Evolutionary conservation across 2,888 invertebrate genomes (phyloP).

Genomic region (Phortica okadai): DNA sequence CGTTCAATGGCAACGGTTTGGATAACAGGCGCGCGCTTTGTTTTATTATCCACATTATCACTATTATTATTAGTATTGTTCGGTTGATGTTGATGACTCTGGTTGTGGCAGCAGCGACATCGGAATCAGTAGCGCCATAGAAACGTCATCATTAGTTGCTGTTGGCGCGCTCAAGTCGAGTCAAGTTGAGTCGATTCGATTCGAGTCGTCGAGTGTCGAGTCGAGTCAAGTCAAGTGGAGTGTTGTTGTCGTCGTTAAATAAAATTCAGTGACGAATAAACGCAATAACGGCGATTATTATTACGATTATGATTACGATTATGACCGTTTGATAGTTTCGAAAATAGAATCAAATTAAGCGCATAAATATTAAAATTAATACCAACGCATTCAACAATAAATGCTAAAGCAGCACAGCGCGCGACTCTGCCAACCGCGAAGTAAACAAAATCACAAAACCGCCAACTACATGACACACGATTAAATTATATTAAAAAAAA

Average conservation of each 20-base stretch:
- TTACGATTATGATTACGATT: slow-evolving; percentile 50
- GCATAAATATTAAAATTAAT: slow-evolving; percentile 34
- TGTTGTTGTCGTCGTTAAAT: slow-evolving; percentile 32
- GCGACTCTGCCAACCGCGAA: slow-evolving; percentile 44
- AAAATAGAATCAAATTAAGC: slow-evolving; percentile 33
- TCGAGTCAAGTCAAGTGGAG: not conserved
- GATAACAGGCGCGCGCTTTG: slow-evolving; percentile 77
- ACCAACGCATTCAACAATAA: slow-evolving; percentile 30
- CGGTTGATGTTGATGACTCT: slow-evolving; percentile 17
- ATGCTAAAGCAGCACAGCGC: slow-evolving; percentile 6
- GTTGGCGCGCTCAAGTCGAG: slow-evolving; percentile 7
- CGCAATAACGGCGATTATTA: slow-evolving; percentile 51
- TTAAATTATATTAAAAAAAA: slow-evolving; percentile 33
- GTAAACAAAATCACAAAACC: slow-evolving; percentile 49
- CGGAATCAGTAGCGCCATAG: slow-evolving; percentile 28
- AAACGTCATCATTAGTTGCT: slow-evolving; percentile 29
- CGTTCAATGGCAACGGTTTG: slow-evolving; percentile 77
- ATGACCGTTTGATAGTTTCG: slow-evolving; percentile 39
- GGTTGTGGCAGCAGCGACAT: slow-evolving; percentile 27
- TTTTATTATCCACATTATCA: slow-evolving; percentile 76
- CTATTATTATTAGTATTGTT: slow-evolving; percentile 55
- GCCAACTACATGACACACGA: slow-evolving; percentile 40
- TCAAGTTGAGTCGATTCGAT: slow-evolving; percentile 5
- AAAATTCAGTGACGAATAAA: slow-evolving; percentile 24
- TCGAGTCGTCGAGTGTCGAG: not conserved